These are phyloP conservation scores for Epizoanthus illoricatus DNA, from an alignment of 92 coral and sea anemone genomes.

Conservation along the genomic window DNA sequence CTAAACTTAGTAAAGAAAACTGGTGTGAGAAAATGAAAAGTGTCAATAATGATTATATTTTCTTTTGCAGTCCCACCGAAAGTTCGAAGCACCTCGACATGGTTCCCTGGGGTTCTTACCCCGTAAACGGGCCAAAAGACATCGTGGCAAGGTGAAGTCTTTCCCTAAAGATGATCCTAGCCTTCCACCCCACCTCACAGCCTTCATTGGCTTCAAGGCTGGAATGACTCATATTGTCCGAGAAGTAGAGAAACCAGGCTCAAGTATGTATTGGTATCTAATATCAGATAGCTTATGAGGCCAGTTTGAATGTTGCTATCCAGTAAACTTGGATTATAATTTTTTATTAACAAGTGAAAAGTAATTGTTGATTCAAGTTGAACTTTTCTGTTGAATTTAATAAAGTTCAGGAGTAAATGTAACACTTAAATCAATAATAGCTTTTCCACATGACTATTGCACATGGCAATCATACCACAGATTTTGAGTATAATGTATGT, in stretches of 20 bases:
- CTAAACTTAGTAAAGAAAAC: too few relatives aligned
- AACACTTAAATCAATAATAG: too few relatives aligned
- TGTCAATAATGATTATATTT: not conserved
- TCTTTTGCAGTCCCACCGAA: constrained; percentile 87
- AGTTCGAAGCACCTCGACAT: constrained; percentile 99
- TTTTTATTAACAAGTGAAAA: too few relatives aligned
- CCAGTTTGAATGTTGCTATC: not conserved
- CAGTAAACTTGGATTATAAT: too few relatives aligned
- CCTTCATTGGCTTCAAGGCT: constrained; percentile 97
- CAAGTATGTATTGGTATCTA: constrained; percentile 69
- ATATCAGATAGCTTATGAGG: not conserved
- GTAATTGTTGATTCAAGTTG: not conserved
- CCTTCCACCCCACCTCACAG: constrained; percentile 97
- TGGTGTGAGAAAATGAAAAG: not conserved
- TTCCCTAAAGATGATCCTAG: constrained; percentile 93
- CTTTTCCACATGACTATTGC: too few relatives aligned
- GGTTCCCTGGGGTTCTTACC: constrained; percentile 99
- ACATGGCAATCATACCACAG: too few relatives aligned
- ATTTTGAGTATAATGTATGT: too few relatives aligned
- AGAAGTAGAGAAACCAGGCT: constrained; percentile 99
- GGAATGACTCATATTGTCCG: constrained; percentile 98
- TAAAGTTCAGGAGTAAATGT: too few relatives aligned
- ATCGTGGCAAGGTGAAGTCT: constrained; percentile 95
- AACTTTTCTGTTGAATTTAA: too few relatives aligned
- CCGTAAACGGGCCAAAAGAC: constrained; percentile 93